Evolutionary conservation across 1,140 invertebrate species (phyloP), one percentile per base, ranked within the genome.

Genomic region (Drosophila santomea): DNA sequence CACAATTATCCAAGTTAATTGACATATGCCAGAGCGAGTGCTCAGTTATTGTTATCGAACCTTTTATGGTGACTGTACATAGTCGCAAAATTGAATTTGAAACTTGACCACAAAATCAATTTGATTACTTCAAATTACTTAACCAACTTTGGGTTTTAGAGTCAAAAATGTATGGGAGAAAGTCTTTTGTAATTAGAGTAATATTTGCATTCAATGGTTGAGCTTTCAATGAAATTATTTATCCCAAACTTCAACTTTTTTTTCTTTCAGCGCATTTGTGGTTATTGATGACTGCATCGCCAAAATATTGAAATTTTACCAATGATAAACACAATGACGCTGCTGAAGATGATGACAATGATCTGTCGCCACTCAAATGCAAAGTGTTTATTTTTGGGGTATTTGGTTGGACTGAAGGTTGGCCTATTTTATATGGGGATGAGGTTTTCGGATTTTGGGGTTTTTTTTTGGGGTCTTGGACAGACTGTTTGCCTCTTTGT

Each of bases 1-100:
- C 57, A 59, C 51, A 76, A 76, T 67, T 68, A 68, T 60, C 58
- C 50, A 51, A 56, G 14, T 67, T 76, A 56, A 76, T 76, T 76
- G 62, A 17, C 56, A 76, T 50, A 43, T 76, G 73, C 35, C 73
- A 76, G n/a, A 36, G 41, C 17, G 67, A 47, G 68, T 45, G 47
- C 20, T 52, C 64, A 45, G 48, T 71, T 52, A 72, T 72, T 28
- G 47, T 32, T 68, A 41, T 32, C 35, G 32, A 48, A 38, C 39
- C 28, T 68, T 68, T 66, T 50, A 14, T 50, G 25, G 28, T 28
- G 6, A 67, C 14, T 36, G 2, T 11, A 11, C 25, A 15, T 23
- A 1, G 45, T 0, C 1, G n/a, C 6, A 43, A 17, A 43, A 17
- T 41, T 4, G 25, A 25, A 25, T 25, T 25, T 4, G 4, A 4